Conservation (phyloP, 1,140 invertebrate genomes). For the Megathymus violae region DNA sequence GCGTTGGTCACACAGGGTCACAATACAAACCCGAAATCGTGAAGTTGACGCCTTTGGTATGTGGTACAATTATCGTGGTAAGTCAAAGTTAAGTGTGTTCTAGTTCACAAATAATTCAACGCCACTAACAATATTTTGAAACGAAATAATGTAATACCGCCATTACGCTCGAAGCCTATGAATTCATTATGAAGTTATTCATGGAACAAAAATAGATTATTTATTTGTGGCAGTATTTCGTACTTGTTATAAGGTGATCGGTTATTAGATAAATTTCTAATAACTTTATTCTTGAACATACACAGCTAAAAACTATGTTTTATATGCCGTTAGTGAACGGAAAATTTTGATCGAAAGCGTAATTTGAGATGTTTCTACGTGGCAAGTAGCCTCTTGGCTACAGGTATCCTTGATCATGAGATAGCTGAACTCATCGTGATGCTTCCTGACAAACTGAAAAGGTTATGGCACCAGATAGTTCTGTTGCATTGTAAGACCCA, state of each 20-base stretch:
- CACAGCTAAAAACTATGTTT: no score
- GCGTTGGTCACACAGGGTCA: conserved; percentile 23
- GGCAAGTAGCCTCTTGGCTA: no score
- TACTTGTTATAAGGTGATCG: not conserved
- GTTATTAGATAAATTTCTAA: not conserved
- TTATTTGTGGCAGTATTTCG: not conserved
- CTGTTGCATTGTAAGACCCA: no score
- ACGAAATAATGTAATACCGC: conserved; percentile 26
- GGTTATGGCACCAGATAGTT: no score
- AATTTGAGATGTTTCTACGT: no score
- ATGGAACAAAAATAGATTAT: conserved; percentile 3
- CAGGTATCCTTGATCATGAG: no score
- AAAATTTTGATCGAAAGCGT: no score
- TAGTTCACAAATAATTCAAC: conserved; percentile 18
- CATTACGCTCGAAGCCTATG: conserved; percentile 21
- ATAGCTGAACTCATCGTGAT: no score
- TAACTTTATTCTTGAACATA: no score
- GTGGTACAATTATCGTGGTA: conserved; percentile 29
- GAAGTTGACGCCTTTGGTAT: conserved; percentile 27
- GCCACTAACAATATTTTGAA: conserved; percentile 33
- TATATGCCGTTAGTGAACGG: no score
- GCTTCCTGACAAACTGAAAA: no score
- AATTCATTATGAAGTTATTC: conserved; percentile 28
- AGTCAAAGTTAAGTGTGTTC: conserved; percentile 22
- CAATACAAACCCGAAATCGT: conserved; percentile 17